These are phyloP conservation scores for Ennomos quercinarius DNA, from an alignment of 2,888 invertebrate genomes.

Conservation along the genomic window DNA sequence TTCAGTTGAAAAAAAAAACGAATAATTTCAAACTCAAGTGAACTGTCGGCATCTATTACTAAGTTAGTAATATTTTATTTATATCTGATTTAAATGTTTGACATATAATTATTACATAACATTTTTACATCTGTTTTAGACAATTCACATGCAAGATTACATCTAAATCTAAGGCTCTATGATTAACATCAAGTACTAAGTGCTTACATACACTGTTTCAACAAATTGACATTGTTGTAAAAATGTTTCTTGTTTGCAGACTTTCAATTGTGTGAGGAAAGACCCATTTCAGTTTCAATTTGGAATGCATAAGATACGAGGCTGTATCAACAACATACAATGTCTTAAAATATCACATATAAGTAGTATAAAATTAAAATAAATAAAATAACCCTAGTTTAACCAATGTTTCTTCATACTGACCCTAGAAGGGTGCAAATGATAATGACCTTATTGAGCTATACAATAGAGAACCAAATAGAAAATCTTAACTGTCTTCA, in stretches of 20 bases:
- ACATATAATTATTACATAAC: conserved; percentile 7
- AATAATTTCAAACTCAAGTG: no score
- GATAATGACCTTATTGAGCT: background rate
- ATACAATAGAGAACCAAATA: background rate
- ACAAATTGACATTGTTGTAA: conserved; percentile 58
- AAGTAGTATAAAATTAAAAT: conserved; percentile 17
- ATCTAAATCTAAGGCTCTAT: conserved; percentile 19
- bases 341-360: conserved; percentile 25
- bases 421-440: conserved; percentile 8
- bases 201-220: conserved; percentile 37
- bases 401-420: conserved; percentile 23
- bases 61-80: background rate
- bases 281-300: conserved; percentile 49
- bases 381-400: conserved; percentile 25
- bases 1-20: no score
- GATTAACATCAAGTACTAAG: conserved; percentile 26
- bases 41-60: background rate
- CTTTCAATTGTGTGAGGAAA: conserved; percentile 28
- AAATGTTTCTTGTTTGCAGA: conserved; percentile 36
- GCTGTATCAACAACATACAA: conserved; percentile 13
- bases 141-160: conserved; percentile 4
- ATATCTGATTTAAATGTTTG: background rate
- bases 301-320: conserved; percentile 55
- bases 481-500: no score
- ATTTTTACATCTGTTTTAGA: conserved; percentile 7